These are phyloP conservation scores for Rhamnusium bicolor DNA, from an alignment of 2,888 invertebrate genomes.

Conservation along the genomic window DNA sequence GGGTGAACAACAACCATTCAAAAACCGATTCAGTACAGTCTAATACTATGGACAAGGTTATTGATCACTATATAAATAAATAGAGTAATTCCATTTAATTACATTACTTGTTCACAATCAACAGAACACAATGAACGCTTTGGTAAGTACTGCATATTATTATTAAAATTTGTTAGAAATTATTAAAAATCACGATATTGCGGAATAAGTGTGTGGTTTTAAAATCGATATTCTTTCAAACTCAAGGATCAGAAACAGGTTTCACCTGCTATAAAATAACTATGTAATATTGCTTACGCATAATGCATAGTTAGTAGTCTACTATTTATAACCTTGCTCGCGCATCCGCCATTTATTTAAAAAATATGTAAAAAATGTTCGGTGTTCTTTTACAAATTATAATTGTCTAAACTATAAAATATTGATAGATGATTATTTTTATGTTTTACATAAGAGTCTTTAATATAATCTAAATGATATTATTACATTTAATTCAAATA, in stretches of 20 bases:
- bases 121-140: slow-evolving; percentile 57
- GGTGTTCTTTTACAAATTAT: too few relatives aligned
- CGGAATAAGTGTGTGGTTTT: too few relatives aligned
- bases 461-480: too few relatives aligned
- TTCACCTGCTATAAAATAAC: not conserved
- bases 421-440: too few relatives aligned
- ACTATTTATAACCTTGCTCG: not conserved
- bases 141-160: slow-evolving; percentile 56
- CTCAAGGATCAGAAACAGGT: not conserved
- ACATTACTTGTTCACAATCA: slow-evolving; percentile 59
- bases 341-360: not conserved
- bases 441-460: too few relatives aligned
- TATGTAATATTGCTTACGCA: not conserved
- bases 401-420: too few relatives aligned
- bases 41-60: slow-evolving; percentile 58
- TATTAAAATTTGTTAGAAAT: not conserved
- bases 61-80: slow-evolving; percentile 55
- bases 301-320: not conserved
- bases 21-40: not conserved
- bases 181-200: not conserved
- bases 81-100: slow-evolving; percentile 45
- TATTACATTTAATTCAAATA: too few relatives aligned
- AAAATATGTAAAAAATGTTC: not conserved
- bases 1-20: not conserved
- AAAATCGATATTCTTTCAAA: not conserved